Conservation (phyloP, 2,888 invertebrate species). For the Oligia strigilis region DNA sequence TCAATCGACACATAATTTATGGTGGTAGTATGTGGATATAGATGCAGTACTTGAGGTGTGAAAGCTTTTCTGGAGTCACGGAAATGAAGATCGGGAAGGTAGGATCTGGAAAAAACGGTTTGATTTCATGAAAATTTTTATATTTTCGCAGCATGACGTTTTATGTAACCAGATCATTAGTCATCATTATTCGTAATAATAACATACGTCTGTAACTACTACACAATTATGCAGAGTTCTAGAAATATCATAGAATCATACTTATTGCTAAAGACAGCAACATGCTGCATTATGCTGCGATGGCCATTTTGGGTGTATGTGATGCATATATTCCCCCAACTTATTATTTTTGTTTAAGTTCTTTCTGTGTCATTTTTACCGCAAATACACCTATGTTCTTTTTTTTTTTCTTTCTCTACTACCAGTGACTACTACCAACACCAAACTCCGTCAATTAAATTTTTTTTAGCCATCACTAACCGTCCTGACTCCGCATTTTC, state of each 20-base stretch:
- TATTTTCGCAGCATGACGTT: background rate
- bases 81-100: conserved; percentile 3
- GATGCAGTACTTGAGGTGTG: conserved; percentile 35
- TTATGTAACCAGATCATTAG: background rate
- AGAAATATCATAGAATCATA: background rate
- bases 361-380: background rate
- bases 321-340: too few species aligned
- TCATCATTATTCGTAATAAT: background rate
- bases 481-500: conserved; percentile 32
- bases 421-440: background rate
- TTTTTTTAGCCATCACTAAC: background rate
- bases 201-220: background rate
- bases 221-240: background rate
- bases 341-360: background rate
- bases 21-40: conserved; percentile 55
- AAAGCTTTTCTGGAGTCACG: conserved; percentile 14
- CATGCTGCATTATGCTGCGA: too few species aligned
- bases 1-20: conserved; percentile 84
- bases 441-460: background rate
- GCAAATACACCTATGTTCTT: background rate
- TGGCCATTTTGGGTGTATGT: too few species aligned
- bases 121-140: background rate
- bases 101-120: background rate
- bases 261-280: background rate
- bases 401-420: background rate